phyloP scores from a whole-genome alignment of 2,113 vertebrate species.

The Tragelaphus strepsiceros region DNA sequence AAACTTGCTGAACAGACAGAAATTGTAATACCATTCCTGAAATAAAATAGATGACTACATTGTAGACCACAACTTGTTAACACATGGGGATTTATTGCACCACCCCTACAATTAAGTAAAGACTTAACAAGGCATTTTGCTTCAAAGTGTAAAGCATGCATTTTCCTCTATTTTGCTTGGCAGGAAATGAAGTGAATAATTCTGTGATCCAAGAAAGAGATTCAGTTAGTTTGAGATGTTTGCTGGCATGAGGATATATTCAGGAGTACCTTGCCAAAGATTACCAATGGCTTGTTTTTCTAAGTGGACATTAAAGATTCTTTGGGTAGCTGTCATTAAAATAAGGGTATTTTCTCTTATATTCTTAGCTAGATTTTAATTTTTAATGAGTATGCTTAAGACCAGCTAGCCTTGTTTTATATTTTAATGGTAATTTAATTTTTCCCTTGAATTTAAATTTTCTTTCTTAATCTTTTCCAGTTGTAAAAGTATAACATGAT shows the following conservation, averaged over 20 bases:
- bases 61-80: slow-evolving; percentile 67
- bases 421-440: background rate
- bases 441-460: background rate
- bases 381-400: background rate
- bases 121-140: slow-evolving; percentile 49
- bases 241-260: slow-evolving; percentile 21
- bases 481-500: background rate
- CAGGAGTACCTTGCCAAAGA: background rate
- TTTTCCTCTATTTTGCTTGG: slow-evolving; percentile 61
- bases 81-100: slow-evolving; percentile 47
- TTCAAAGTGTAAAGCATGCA: background rate
- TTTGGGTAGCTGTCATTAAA: slow-evolving; percentile 17
- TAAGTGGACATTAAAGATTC: background rate
- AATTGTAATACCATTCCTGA: slow-evolving; percentile 57
- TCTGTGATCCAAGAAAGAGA: background rate
- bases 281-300: background rate
- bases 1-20: slow-evolving; percentile 51
- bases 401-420: background rate
- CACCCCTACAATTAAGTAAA: slow-evolving; percentile 41
- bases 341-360: background rate
- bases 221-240: background rate
- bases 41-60: slow-evolving; percentile 43
- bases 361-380: slow-evolving; percentile 9
- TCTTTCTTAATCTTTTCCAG: background rate
- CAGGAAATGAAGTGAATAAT: slow-evolving; percentile 38